Evolutionary conservation across 2,113 vertebrate genomes (phyloP), one percentile per base, ranked within the genome.

Genomic region (Eolophus roseicapilla): DNA sequence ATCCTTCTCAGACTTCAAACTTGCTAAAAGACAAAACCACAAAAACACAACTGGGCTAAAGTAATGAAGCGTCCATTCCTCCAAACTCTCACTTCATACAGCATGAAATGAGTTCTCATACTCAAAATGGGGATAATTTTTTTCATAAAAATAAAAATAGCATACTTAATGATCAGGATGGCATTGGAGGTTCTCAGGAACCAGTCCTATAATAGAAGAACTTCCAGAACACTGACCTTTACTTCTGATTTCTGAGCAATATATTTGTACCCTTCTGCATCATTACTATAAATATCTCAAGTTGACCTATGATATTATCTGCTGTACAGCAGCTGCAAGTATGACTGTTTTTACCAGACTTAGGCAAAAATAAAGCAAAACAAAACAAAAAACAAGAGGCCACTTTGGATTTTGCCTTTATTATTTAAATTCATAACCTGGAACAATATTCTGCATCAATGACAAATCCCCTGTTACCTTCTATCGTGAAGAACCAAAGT

Each of bases 201-300:
- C 6, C 13, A 43, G 19, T 27, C 13, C 31, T 55, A 19, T 17
- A 23, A 88, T 17, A 91, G 10, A 33, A 25, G 10, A 76, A 65
- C n/a, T 69, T 90, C 24, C 57, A 77, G 35, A 82, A 52, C 13
- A n/a, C 7, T 81, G 21, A 1, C 6, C 3, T 10, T 82, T 78
- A 17, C 17, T 77, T 96, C 82, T 92, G 50, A 37, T 91, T 91
- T 86, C 69, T 90, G 37, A 91, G 43, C 39, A 91, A 62, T 68
- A 33, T 18, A 55, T 75, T 57, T n/a, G 11, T 43, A 67, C 50
- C 47, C 4, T 70, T 96, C 69, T 90, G 55, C 59, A 94, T 75
- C 60, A 55, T 81, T 83, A 71, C 47, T 49, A 52, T n/a, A 62
- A 88, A 93, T 52, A 52, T 83, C 63, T 86, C 55, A 55, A 88